phyloP scores from a whole-genome alignment of 1,140 invertebrate genomes.

The Coelopa frigida region DNA sequence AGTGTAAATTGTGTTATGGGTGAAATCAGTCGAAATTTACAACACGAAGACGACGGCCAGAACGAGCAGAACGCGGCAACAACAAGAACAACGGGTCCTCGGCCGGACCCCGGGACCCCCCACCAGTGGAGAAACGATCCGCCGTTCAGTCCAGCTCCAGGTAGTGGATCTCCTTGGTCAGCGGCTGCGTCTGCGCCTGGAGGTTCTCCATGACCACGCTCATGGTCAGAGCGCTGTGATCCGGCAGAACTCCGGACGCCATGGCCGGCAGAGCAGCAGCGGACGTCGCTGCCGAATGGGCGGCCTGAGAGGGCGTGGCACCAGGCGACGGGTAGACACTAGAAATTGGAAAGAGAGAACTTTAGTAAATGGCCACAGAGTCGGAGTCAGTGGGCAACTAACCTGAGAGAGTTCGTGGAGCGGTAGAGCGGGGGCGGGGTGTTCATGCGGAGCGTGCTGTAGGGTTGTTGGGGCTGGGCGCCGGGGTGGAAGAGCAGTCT shows the following conservation, averaged over 20 bases:
- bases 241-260: slow-evolving; percentile 8
- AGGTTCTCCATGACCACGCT: slow-evolving; percentile 7
- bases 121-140: too few relatives aligned
- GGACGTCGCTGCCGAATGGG: neutral
- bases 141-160: slow-evolving; percentile 18
- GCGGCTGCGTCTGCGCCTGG: slow-evolving; percentile 5
- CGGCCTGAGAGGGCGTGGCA: neutral
- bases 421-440: slow-evolving; percentile 39
- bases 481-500: slow-evolving; percentile 27
- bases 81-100: too few relatives aligned
- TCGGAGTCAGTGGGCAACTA: slow-evolving; percentile 12
- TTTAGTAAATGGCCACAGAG: neutral
- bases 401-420: slow-evolving; percentile 38
- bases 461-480: slow-evolving; percentile 17
- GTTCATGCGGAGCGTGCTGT: slow-evolving; percentile 23
- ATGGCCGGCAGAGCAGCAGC: neutral
- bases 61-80: too few relatives aligned
- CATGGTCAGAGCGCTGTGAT: slow-evolving; percentile 9
- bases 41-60: too few relatives aligned
- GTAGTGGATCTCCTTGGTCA: slow-evolving; percentile 17
- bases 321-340: slow-evolving; percentile 11
- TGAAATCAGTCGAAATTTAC: too few relatives aligned
- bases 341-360: neutral
- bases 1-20: too few relatives aligned
- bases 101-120: too few relatives aligned